Evolutionary conservation across 2,797 vertebrate species (phyloP), one percentile per base, ranked within the genome.

Genomic region (Paramormyrops hopkinsi): DNA sequence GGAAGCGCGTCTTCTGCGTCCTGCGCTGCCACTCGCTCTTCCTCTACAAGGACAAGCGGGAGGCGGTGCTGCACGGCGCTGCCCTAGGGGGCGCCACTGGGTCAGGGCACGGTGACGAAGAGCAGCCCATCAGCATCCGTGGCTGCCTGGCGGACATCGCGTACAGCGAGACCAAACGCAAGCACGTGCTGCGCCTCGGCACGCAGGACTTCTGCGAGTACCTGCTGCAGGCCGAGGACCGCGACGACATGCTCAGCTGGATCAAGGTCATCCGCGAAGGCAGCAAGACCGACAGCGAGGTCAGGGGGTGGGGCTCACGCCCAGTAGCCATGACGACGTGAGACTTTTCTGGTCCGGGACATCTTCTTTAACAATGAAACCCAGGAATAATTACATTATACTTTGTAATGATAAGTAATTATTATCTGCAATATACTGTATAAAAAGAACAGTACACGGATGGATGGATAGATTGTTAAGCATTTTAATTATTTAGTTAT

Each of bases 131-230:
- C 97, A 97, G 96, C 97, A 96, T 99, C 96, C 96, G 96, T 90
- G 98, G 97, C 94, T 98, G 98, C 96, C 95, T 99, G 95, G 97
- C 99, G 96, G 98, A 99, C 96, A 99, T 99, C 84, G 99, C 98
- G 11, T 99, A 99, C 97, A 98, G 98, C 91, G 98, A 99, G 94
- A 99, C 98, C 94, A 99, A 99, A 91, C 97, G 97, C 89, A 99
- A 98, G 94, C 97, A 99, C 92, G 97, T 97, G 79, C 97, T 99
- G 94, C 96, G 98, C 9, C 96, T 99, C 93, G 99, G 97, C 95
- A 99, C 98, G 76, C 97, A 99, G 96, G 98, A 99, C 97, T 99
- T 98, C 96, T 99, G 98, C 93, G 98, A 99, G 97, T 99, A 99
- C 96, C 97, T 99, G 95, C 97, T 99, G 95, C 98, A 99, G 96